These are phyloP conservation scores for Drosophila stalkeri DNA, from an alignment of 2,888 invertebrate species.

Conservation along the genomic window DNA sequence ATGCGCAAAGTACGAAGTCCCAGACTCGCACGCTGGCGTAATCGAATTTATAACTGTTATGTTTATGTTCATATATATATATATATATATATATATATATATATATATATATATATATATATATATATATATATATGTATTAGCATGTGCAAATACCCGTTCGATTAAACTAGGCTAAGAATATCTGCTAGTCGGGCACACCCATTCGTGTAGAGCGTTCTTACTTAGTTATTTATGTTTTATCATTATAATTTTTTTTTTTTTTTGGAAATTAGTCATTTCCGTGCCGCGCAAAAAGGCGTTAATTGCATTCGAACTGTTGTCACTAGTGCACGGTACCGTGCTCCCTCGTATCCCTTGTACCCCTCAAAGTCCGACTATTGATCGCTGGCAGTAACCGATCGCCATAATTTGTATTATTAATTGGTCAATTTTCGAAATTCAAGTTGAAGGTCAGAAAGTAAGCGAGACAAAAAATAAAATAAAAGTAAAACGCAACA, in stretches of 20 bases:
- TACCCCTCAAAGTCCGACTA: background rate
- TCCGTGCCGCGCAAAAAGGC: slow-evolving; percentile 62
- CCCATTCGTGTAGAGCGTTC: background rate
- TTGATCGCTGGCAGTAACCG: slow-evolving; percentile 37
- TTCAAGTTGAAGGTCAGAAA: slow-evolving; percentile 78
- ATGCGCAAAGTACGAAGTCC: too few species aligned
- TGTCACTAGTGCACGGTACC: slow-evolving; percentile 65
- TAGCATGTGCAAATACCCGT: too few species aligned
- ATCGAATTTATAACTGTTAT: too few species aligned
- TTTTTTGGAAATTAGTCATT: slow-evolving; percentile 67
- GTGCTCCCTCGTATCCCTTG: background rate
- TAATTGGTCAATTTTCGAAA: slow-evolving; percentile 77
- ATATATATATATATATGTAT: too few species aligned
- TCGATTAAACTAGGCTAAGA: too few species aligned
- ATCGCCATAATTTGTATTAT: slow-evolving; percentile 76
- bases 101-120: too few species aligned
- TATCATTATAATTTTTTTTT: background rate
- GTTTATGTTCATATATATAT: too few species aligned
- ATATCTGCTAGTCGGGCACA: background rate
- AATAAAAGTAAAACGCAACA: slow-evolving; percentile 27
- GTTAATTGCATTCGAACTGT: slow-evolving; percentile 73
- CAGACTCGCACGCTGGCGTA: too few species aligned
- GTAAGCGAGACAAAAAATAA: slow-evolving; percentile 43
- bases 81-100: too few species aligned
- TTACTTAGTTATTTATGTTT: background rate